phyloP scores from a whole-genome alignment of 2,113 vertebrate species.

The Lipophrys pholis region DNA sequence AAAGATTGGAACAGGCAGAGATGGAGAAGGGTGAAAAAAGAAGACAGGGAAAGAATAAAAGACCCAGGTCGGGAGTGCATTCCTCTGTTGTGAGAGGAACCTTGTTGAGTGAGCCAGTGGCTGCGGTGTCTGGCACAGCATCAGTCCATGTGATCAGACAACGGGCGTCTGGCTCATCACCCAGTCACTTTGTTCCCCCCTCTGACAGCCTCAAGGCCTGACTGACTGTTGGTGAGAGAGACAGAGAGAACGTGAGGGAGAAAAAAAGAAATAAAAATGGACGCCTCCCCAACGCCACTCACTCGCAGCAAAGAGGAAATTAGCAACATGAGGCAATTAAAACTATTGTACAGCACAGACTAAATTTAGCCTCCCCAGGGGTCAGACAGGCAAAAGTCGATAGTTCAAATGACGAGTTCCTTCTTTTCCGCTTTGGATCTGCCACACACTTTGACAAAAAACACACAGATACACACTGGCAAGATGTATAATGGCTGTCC shows the following conservation, averaged over 20 bases:
- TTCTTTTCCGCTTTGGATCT: slow-evolving; percentile 19
- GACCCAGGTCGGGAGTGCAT: slow-evolving; percentile 46
- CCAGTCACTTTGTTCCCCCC: slow-evolving; percentile 79
- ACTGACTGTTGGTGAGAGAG: slow-evolving; percentile 69
- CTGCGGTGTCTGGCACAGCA: slow-evolving; percentile 75
- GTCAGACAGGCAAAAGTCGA: slow-evolving; percentile 61
- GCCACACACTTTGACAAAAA: slow-evolving; percentile 28
- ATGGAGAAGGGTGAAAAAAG: neutral
- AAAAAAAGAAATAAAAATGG: slow-evolving; percentile 33
- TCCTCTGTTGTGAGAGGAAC: slow-evolving; percentile 70
- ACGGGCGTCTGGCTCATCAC: slow-evolving; percentile 75
- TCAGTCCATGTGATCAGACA: slow-evolving; percentile 79
- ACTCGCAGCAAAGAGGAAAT: slow-evolving; percentile 59
- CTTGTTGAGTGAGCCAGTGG: slow-evolving; percentile 72
- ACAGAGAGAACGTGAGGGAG: slow-evolving; percentile 37
- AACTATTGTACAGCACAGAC: slow-evolving; percentile 53
- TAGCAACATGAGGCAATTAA: slow-evolving; percentile 68
- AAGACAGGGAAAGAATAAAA: slow-evolving; percentile 49
- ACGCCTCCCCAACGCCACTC: slow-evolving; percentile 35
- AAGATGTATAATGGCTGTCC: slow-evolving; percentile 68
- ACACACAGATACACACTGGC: slow-evolving; percentile 21
- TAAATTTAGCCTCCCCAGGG: slow-evolving; percentile 69
- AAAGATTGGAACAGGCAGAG: slow-evolving; percentile 52
- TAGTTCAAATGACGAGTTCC: slow-evolving; percentile 58
- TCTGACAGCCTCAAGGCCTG: slow-evolving; percentile 75